Conservation (phyloP, 1,140 invertebrate genomes). For the Triops longicaudatus region DNA sequence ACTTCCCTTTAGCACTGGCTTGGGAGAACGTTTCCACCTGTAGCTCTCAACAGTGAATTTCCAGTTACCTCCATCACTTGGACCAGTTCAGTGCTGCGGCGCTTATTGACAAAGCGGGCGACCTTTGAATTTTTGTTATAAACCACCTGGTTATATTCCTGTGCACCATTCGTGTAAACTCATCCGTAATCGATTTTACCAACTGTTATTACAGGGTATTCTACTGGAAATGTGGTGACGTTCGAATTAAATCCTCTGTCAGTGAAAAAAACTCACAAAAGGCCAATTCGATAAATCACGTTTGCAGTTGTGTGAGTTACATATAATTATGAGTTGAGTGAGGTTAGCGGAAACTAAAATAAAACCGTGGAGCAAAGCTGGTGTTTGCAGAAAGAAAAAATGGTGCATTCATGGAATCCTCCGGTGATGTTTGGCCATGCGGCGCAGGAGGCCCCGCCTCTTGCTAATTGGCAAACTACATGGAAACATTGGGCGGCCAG, state of each 20-base stretch:
- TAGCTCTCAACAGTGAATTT: neutral
- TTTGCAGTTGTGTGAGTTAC: too few relatives aligned
- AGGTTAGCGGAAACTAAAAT: neutral
- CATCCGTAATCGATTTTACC: neutral
- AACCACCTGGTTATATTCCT: neutral
- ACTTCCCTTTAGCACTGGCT: too few relatives aligned
- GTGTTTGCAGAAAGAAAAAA: neutral
- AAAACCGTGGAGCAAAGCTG: neutral
- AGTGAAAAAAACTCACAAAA: too few relatives aligned
- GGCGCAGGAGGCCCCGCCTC: neutral
- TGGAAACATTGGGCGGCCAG: slow-evolving; percentile 4
- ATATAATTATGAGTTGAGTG: too few relatives aligned
- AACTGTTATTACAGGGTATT: too few relatives aligned
- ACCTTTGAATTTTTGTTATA: neutral
- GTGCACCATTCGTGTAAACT: neutral
- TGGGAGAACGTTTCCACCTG: neutral
- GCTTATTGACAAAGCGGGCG: neutral
- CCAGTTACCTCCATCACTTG: neutral
- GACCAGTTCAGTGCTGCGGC: neutral
- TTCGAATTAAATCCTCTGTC: too few relatives aligned
- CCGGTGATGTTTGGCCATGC: neutral
- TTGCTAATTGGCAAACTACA: neutral
- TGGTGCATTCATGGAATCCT: neutral
- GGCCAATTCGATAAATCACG: too few relatives aligned
- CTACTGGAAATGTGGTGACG: too few relatives aligned